Percentiles rank a stretch among this genome's conserved stretches.
Evolutionary conservation across 1,140 invertebrate species (phyloP).

Genomic region (Mizuhopecten yessoensis): DNA sequence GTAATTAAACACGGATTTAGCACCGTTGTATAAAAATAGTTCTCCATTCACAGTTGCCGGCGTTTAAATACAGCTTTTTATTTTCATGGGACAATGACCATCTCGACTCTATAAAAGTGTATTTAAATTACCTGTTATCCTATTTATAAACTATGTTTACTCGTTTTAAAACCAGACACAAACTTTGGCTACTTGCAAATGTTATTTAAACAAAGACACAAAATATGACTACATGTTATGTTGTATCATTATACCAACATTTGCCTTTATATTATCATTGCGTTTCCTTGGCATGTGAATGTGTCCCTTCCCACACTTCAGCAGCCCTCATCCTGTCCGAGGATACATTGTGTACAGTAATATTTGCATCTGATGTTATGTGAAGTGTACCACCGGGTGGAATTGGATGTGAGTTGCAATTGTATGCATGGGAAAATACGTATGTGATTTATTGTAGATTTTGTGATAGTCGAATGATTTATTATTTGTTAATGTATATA

Average conservation of each 20-base stretch:
- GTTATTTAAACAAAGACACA: neutral
- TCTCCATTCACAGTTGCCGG: neutral
- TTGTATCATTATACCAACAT: neutral
- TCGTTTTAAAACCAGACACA: neutral
- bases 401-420: neutral
- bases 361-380: neutral
- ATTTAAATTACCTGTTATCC: neutral
- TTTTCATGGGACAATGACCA: neutral
- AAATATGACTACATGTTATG: neutral
- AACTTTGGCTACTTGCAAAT: neutral
- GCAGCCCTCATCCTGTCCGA: neutral
- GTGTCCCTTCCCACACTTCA: neutral
- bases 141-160: neutral
- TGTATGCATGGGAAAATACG: neutral
- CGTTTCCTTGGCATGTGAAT: neutral
- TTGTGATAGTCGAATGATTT: neutral
- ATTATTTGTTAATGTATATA: neutral
- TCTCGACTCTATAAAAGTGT: neutral
- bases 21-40: neutral
- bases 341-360: neutral
- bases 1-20: neutral
- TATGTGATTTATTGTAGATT: neutral
- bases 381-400: neutral
- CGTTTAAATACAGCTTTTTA: neutral
- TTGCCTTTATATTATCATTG: neutral